phyloP scores from a whole-genome alignment of 1,140 invertebrate species.

The Sinella curviseta region DNA sequence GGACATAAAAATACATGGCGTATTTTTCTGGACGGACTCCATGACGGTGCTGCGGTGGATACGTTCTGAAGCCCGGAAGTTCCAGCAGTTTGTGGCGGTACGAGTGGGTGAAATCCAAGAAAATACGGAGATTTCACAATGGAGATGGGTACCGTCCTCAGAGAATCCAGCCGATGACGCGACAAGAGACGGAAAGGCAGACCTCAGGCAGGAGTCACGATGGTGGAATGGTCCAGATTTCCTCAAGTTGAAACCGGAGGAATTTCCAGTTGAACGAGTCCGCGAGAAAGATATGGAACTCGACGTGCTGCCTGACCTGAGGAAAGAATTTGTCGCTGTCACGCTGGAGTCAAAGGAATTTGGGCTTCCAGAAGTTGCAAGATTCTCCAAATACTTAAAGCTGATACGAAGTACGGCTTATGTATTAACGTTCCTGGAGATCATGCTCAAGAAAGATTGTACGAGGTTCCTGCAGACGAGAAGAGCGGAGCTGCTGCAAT shows the following conservation, averaged over 20 bases:
- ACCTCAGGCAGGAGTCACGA: background rate
- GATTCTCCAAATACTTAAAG: background rate
- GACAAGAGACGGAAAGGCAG: background rate
- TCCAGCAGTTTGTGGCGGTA: background rate
- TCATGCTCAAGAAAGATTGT: background rate
- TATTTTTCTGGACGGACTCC: background rate
- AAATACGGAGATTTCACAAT: background rate
- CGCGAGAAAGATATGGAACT: too few relatives aligned
- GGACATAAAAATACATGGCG: background rate
- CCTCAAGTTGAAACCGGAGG: background rate
- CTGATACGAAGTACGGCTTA: background rate
- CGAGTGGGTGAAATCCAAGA: conserved; percentile 6
- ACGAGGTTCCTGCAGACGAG: too few relatives aligned
- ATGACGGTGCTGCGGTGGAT: background rate
- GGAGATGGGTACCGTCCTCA: conserved; percentile 10
- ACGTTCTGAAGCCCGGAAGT: background rate
- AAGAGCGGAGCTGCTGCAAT: background rate
- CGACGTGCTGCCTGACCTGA: too few relatives aligned
- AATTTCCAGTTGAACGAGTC: background rate
- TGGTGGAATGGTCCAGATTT: background rate
- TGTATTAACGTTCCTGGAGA: background rate
- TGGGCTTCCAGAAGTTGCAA: background rate
- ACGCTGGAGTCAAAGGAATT: background rate
- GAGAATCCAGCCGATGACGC: conserved; percentile 25
- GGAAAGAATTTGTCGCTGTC: background rate